Evolutionary conservation across 2,113 vertebrate genomes (phyloP).

Genomic region (Pogona vitticeps): DNA sequence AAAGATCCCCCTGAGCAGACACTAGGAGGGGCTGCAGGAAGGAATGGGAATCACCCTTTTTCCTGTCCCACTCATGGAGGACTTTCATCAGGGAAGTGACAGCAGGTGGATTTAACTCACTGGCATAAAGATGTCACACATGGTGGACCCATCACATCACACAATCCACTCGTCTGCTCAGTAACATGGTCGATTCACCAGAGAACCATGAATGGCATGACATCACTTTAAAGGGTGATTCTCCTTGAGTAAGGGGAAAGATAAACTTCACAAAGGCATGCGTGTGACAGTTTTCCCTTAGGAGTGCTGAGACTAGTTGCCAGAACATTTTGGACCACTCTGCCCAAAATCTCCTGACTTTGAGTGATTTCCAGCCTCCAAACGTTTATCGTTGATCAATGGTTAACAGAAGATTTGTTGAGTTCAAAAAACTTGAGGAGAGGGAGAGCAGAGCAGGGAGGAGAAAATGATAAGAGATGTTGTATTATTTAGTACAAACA

Average conservation of each 20-base stretch:
- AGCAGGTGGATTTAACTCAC: neutral
- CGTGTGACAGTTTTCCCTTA: rapidly evolving
- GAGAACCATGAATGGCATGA: neutral
- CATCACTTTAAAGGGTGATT: neutral
- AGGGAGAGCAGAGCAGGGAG: no score
- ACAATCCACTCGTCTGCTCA: neutral
- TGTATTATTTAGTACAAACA: no score
- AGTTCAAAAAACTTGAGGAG: no score
- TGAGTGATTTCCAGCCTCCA: no score
- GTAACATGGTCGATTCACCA: neutral
- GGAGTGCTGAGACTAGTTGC: neutral
- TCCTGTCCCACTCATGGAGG: neutral
- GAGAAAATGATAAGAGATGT: no score
- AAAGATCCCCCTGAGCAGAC: neutral
- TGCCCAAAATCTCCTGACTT: no score
- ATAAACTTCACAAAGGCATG: neutral
- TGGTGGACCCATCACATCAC: neutral
- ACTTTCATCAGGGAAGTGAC: neutral
- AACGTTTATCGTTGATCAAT: no score
- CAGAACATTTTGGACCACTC: no score
- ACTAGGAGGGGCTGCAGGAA: neutral
- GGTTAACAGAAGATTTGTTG: no score
- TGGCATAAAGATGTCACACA: neutral
- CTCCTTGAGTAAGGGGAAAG: neutral
- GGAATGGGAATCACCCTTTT: neutral